Percentiles rank a stretch among this genome's conserved stretches.
phyloP scores from a whole-genome alignment of 2,888 invertebrate species.

The Palloptera scutellata region DNA sequence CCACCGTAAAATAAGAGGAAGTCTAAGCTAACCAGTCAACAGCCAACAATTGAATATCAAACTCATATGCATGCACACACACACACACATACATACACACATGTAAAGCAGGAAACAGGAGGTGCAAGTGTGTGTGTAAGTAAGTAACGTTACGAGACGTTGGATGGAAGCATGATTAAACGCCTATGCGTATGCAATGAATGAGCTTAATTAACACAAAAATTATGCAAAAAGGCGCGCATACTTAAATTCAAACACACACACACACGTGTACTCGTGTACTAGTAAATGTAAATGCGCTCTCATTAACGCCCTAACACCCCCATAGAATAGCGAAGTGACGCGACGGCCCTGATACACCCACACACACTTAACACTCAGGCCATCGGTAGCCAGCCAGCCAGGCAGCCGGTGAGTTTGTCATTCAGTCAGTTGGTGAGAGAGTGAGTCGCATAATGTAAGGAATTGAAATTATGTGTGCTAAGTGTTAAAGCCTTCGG shows the following conservation, averaged over 20 bases:
- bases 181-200: constrained; percentile 47
- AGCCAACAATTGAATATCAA: background rate
- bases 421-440: too few species aligned
- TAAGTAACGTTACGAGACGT: background rate
- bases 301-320: background rate
- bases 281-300: background rate
- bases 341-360: too few species aligned
- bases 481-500: constrained; percentile 1
- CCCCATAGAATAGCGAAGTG: too few species aligned
- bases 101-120: background rate
- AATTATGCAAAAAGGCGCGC: constrained; percentile 1
- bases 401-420: background rate
- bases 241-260: constrained; percentile 6
- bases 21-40: background rate
- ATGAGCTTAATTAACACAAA: constrained; percentile 38
- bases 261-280: background rate
- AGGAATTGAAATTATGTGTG: background rate
- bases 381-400: background rate
- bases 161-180: background rate
- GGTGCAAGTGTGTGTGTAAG: background rate
- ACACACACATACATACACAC: background rate
- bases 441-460: too few species aligned
- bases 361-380: too few species aligned
- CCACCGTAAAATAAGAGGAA: too few species aligned
- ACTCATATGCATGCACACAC: background rate